Conservation (phyloP, 2,888 invertebrate species). For the Diarsia brunnea region DNA sequence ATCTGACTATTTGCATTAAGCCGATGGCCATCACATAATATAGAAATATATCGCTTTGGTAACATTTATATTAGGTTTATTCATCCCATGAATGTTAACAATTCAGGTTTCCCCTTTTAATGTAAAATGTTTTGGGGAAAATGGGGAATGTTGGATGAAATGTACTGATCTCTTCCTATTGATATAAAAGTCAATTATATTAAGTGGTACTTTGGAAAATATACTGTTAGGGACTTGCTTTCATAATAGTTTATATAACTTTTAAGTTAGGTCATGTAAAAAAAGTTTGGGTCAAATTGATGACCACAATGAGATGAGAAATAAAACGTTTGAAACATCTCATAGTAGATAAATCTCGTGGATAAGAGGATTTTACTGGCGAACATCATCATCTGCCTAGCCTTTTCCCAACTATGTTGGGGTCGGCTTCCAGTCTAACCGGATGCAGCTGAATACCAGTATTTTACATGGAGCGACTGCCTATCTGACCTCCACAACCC, state of each 20-base stretch:
- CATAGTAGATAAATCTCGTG: neutral
- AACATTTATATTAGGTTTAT: conserved; percentile 23
- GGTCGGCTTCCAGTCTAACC: too few relatives aligned
- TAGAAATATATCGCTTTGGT: conserved; percentile 22
- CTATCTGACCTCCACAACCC: too few relatives aligned
- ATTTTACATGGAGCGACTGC: too few relatives aligned
- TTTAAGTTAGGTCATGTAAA: too few relatives aligned
- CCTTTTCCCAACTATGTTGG: too few relatives aligned
- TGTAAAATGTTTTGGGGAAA: conserved; percentile 6
- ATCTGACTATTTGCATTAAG: neutral
- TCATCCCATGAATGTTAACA: conserved; percentile 25
- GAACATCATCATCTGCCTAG: too few relatives aligned
- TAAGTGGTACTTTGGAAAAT: neutral
- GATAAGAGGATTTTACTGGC: too few relatives aligned
- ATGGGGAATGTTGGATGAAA: neutral
- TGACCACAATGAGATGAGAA: too few relatives aligned
- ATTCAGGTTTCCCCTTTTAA: conserved; percentile 11
- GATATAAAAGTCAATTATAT: neutral
- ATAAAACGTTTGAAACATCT: too few relatives aligned
- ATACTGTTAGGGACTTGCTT: neutral
- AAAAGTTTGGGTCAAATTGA: too few relatives aligned
- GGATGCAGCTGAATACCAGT: too few relatives aligned
- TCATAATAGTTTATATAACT: neutral
- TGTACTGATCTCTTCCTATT: neutral
- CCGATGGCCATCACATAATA: neutral